Evolutionary conservation across 2,888 invertebrate genomes (phyloP), one percentile per base, ranked within the genome.

Genomic region (Mythimna loreyi): DNA sequence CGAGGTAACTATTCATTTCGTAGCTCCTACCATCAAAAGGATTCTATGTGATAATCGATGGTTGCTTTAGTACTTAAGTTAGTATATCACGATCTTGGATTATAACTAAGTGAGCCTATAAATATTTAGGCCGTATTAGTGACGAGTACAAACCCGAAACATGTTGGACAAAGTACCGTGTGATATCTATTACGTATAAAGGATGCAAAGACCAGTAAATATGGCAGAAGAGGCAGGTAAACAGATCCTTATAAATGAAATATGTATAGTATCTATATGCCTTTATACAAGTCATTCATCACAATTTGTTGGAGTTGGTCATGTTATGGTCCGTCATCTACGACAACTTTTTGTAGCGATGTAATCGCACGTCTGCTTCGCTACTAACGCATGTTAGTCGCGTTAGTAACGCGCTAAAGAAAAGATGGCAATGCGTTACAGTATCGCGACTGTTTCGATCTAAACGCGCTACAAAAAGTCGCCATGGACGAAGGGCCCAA

Each of bases 1-100:
- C 84, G 82, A 81, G 85, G 65, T 40, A 68, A 72, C 78, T 78
- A 80, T 86, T 84, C 82, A 82, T 79, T 76, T 71, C 70, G 58
- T 72, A 65, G 66, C 57, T 57, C 13, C 33, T 55, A 28, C 64
- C 67, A 70, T 68, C 55, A 40, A 28, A 57, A 49, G 56, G 59
- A 53, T 66, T 68, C 53, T 60, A 11, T 49, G 33, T 63, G 49
- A 71, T 74, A 62, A 69, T 75, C 55, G 33, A 40, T 53, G 1
- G 36, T n/a, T 25, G 43, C 43, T 36, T 43, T 13, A 28, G 33
- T n/a, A 45, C 67, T 53, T 45, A 55, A 50, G 33, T 16, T 28
- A 21, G 7, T 30, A 16, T 16, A n/a, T 21, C 1, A 19, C 19
- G 3, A 16, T 50, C 0, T 11, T 13, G 47, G 33, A 13, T 40